Base-by-base conservation (phyloP, 2,113 vertebrate species). In the Mormyrus iriodes region DNA sequence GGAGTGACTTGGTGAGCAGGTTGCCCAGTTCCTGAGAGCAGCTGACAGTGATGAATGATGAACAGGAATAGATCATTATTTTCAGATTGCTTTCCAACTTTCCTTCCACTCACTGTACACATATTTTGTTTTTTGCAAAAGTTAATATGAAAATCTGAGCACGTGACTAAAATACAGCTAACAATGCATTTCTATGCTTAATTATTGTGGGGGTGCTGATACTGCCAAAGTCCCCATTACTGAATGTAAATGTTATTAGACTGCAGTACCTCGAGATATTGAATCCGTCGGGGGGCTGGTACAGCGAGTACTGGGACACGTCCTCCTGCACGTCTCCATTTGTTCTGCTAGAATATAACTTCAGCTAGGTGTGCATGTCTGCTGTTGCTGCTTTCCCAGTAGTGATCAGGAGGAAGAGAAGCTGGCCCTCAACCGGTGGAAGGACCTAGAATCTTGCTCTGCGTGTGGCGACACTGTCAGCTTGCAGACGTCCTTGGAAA, bases 21-120 rank as follows among this genome's bases (percentile, higher is more conserved):
- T 85, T 61, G 53, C 24, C 39, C 39, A 21, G 24, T 55, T 13
- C 89, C 83, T 89, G 42, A 51, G 49, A 39, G 85, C 27, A 86
- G 55, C 89, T 90, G 89, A 86, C 89, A 89, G 42, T 89, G 83
- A 89, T 86, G 19, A 86, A 86, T 27, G 61, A 69, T 69, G 61
- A 69, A 69, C 27, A 69, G 12, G 27, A 69, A 69, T 69, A 69
- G 27, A 27, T 69, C 61, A 73, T 24, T 76, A 46, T 48, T 24
- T 46, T 27, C 42, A 69, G 84, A 89, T 85, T 86, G 58, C 46
- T 89, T 86, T 86, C 24, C 42, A 24, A 44, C 35, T 48, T 42
- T 89, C 31, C 55, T n/a, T 85, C 12, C 35, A 61, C 79, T 42
- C 4, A 4, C 3, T 35, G 21, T 39, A 39, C 39, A 15, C 48